Base-by-base conservation (phyloP, 2,888 invertebrate species). In the Cabera pusaria region DNA sequence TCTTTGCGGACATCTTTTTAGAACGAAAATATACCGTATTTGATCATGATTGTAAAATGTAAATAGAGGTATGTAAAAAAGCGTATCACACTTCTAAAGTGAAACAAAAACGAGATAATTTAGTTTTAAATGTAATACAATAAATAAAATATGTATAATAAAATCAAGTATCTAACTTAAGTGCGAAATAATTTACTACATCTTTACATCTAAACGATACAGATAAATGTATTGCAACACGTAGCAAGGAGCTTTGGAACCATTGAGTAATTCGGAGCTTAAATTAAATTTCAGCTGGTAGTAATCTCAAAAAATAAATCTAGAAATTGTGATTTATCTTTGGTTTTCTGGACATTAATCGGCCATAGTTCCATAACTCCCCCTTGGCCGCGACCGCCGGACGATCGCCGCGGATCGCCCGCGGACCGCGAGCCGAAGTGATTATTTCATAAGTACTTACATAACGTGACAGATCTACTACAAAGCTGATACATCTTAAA, bases 141-240 rank as follows among this genome's bases (percentile, higher is more conserved):
- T 84, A 82, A 87, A 86, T 85, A 85, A 78, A 77, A 14, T 14
- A 14, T 14, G 14, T 78, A 81, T 71, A 75, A 72, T 81, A 78
- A 80, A 80, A 82, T 77, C 73, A 77, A 76, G 71, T 74, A 71
- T 72, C 77, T 88, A 84, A 84, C 79, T 83, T 80, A 86, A 75
- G 73, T 76, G 81, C 79, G 83, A 85, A 87, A 88, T 87, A 87
- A 88, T 86, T 88, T 86, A 87, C 86, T 88, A 87, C 59, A 77
- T 73, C 72, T 79, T 85, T 86, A 87, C 81, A 84, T 71, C 84
- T 86, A 85, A 77, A 82, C 66, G 75, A 83, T 77, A 85, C 68
- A 75, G 47, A 52, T 49, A 46, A 79, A 81, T 80, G 81, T 86
- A 88, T 87, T 86, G 87, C 87, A 87, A 87, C 82, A 82, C 71